Percentiles rank a stretch among this genome's conserved stretches.
Conservation (phyloP, 1,140 invertebrate genomes). For the Heliconius hermathena region DNA sequence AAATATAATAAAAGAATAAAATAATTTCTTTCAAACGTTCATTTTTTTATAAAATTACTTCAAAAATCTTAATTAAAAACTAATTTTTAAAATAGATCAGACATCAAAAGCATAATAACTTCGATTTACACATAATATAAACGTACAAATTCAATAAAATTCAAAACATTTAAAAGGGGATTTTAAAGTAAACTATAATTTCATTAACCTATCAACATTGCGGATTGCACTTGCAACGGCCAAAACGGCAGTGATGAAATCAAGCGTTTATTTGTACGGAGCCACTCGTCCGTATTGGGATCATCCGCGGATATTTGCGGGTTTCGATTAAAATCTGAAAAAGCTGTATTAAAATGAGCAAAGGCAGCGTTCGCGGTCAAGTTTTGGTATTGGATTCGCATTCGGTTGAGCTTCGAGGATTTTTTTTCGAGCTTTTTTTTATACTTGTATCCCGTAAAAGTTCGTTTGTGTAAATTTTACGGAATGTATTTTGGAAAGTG, state of each 20-base stretch:
- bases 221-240: constrained; percentile 42
- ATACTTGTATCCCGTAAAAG: background rate
- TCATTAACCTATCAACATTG: constrained; percentile 42
- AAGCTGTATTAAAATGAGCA: constrained; percentile 41
- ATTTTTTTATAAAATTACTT: no score
- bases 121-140: background rate
- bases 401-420: background rate
- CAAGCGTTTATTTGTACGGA: constrained; percentile 47
- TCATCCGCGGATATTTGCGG: constrained; percentile 50
- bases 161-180: constrained; percentile 3
- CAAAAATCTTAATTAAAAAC: no score
- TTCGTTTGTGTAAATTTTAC: background rate
- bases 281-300: constrained; percentile 47
- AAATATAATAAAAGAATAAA: no score
- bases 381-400: constrained; percentile 29
- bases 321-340: constrained; percentile 47
- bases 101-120: no score
- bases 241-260: constrained; percentile 46
- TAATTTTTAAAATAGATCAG: no score
- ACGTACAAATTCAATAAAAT: constrained; percentile 9
- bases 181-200: constrained; percentile 36
- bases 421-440: constrained; percentile 1
- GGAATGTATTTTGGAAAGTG: background rate
- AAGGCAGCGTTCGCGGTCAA: constrained; percentile 38
- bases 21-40: no score